Evolutionary conservation across 2,797 vertebrate species (phyloP).

Genomic region (Argyrosomus regius): DNA sequence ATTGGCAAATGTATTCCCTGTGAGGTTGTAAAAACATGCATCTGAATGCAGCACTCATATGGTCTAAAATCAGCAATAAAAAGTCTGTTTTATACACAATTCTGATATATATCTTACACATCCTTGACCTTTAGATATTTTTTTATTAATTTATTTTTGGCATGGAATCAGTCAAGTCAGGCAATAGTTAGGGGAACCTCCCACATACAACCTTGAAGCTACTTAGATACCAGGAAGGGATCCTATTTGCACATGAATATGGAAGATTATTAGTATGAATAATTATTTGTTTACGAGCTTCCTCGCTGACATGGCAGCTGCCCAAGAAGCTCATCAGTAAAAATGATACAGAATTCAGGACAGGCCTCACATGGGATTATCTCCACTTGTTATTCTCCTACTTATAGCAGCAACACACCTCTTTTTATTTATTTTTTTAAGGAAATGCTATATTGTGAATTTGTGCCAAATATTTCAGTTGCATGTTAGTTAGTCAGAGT

Average conservation of each 20-base stretch:
- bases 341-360: slow-evolving; percentile 84
- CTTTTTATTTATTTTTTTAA: slow-evolving; percentile 45
- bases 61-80: slow-evolving; percentile 42
- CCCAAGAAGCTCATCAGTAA: slow-evolving; percentile 85
- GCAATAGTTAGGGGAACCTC: slow-evolving; percentile 77
- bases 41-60: slow-evolving; percentile 32
- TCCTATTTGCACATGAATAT: slow-evolving; percentile 86
- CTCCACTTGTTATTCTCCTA: slow-evolving; percentile 78
- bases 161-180: slow-evolving; percentile 77
- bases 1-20: slow-evolving; percentile 22
- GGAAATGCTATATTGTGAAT: slow-evolving; percentile 49
- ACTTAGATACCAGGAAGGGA: slow-evolving; percentile 78
- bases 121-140: slow-evolving; percentile 73
- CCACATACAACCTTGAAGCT: slow-evolving; percentile 84
- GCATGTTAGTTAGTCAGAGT: slow-evolving; percentile 62
- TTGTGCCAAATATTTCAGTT: slow-evolving; percentile 60
- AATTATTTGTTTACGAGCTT: slow-evolving; percentile 88
- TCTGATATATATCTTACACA: slow-evolving; percentile 52
- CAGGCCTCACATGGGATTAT: slow-evolving; percentile 83
- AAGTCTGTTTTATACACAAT: slow-evolving; percentile 49
- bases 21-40: slow-evolving; percentile 23
- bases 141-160: slow-evolving; percentile 51
- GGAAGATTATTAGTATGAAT: slow-evolving; percentile 88
- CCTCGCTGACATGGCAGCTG: slow-evolving; percentile 81
- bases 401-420: slow-evolving; percentile 75